Evolutionary conservation across 2,888 invertebrate genomes (phyloP), one percentile per base, ranked within the genome.

Genomic region (Trissolcus japonicus): DNA sequence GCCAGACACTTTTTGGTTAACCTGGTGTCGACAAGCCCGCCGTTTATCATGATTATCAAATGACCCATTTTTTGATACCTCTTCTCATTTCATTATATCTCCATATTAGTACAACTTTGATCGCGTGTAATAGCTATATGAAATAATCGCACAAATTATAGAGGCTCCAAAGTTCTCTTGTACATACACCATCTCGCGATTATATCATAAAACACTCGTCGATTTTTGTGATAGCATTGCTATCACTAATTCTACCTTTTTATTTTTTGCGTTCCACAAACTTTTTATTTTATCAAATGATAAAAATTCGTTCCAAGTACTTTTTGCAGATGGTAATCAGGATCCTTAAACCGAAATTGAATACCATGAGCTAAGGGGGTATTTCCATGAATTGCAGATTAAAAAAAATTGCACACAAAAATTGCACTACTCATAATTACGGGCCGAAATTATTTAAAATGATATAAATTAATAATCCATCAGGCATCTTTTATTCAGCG

Each of bases 121-220:
- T 76, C 67, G 76, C 76, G 76, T 76, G 76, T 62, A 76, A 76
- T 56, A 43, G 25, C 57, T 40, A 67, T 67, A 71, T 76, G 67
- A 71, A 76, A 71, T 76, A 72, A 67, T 76, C 55, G 54, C 63
- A 17, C 71, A 72, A 72, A 76, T 76, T 11, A 35, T 76, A 67
- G 57, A 67, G 62, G 54, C 19, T 71, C 71, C 67, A 57, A 72
- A 67, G 56, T 65, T 63, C 55, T 40, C 48, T 17, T 57, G 48
- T 56, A 46, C 60, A n/a, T 13, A n/a, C 13, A 13, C 43, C 14
- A 48, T 46, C 46, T 57, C 54, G 21, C 48, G 66, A 76, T 76
- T 48, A 69, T 57, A 69, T 63, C 75, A 29, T 60, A 50, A 60
- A 69, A 60, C 63, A 60, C 65, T 43, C 48, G 13, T 13, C 21